A percentile compares a stretch with the other conserved stretches of the same genome.
These are phyloP conservation scores for Arge pagana DNA, from an alignment of 2,888 invertebrate genomes.

Conservation along the genomic window DNA sequence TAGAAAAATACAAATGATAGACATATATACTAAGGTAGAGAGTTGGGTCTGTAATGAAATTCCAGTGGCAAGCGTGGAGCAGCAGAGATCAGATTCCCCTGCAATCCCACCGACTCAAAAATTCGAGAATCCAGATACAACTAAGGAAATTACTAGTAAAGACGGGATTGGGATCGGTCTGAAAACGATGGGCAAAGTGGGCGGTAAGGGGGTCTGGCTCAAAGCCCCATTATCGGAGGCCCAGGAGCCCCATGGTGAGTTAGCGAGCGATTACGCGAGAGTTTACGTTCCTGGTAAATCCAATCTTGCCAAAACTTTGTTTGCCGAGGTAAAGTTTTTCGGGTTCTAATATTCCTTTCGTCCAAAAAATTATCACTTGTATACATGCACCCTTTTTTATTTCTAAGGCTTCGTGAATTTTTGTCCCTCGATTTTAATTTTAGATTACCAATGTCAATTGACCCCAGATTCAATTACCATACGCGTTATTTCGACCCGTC, in stretches of 20 bases:
- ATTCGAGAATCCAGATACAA: conserved; percentile 54
- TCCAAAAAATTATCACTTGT: too few species aligned
- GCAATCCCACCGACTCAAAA: conserved; percentile 54
- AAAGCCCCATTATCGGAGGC: conserved; percentile 56
- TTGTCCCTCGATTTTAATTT: too few species aligned
- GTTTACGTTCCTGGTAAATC: too few species aligned
- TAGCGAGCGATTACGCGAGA: conserved; percentile 40
- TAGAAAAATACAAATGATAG: neutral
- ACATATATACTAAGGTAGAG: conserved; percentile 36
- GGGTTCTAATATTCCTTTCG: too few species aligned
- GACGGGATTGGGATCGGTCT: conserved; percentile 55
- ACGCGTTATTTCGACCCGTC: too few species aligned
- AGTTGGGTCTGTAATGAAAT: conserved; percentile 50
- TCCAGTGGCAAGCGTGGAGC: conserved; percentile 58
- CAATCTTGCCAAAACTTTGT: too few species aligned
- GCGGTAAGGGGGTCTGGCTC: conserved; percentile 56
- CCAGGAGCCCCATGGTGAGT: conserved; percentile 58
- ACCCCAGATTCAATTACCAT: too few species aligned
- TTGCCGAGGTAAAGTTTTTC: too few species aligned
- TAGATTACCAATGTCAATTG: too few species aligned
- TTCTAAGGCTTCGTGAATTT: too few species aligned
- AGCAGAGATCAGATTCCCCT: conserved; percentile 57
- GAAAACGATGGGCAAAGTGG: conserved; percentile 56
- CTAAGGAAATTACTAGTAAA: conserved; percentile 57
- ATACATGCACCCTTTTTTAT: too few species aligned